Conservation (phyloP, 2,888 invertebrate species). For the Drosophila lutescens region DNA sequence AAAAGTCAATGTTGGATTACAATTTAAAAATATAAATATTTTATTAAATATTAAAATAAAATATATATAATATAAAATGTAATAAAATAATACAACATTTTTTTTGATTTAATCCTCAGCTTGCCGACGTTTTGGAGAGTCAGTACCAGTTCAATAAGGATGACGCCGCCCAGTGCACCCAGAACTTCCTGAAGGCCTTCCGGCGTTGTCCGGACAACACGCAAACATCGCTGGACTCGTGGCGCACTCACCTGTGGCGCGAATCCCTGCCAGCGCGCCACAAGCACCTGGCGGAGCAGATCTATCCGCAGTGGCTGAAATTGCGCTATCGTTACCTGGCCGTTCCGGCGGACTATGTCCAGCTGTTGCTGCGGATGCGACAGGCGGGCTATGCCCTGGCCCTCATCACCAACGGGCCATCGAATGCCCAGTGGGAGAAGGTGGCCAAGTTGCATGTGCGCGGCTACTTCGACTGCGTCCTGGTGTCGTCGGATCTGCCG, state of each 20-base stretch:
- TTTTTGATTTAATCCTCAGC: slow-evolving; percentile 59
- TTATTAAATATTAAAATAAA: not conserved
- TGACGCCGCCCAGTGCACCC: slow-evolving; percentile 87
- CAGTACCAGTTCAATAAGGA: slow-evolving; percentile 89
- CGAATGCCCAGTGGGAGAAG: slow-evolving; percentile 95
- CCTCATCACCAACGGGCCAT: slow-evolving; percentile 94
- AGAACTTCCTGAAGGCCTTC: slow-evolving; percentile 90
- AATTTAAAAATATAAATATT: too few species aligned
- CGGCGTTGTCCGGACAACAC: slow-evolving; percentile 92
- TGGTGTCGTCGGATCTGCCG: slow-evolving; percentile 93
- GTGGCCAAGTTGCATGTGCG: slow-evolving; percentile 89
- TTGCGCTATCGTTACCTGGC: slow-evolving; percentile 91
- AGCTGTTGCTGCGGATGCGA: slow-evolving; percentile 89
- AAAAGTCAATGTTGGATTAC: too few species aligned
- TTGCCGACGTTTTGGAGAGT: slow-evolving; percentile 84
- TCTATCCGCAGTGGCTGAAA: slow-evolving; percentile 91
- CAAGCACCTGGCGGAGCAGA: slow-evolving; percentile 89
- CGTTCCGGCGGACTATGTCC: slow-evolving; percentile 88
- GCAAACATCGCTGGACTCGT: slow-evolving; percentile 89
- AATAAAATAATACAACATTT: not conserved
- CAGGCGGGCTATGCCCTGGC: slow-evolving; percentile 89
- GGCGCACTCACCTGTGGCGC: slow-evolving; percentile 91
- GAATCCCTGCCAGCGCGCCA: slow-evolving; percentile 90
- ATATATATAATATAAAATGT: not conserved
- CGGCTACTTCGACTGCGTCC: slow-evolving; percentile 90